Conservation (phyloP, 2,797 vertebrate genomes). For the Silurus aristotelis region DNA sequence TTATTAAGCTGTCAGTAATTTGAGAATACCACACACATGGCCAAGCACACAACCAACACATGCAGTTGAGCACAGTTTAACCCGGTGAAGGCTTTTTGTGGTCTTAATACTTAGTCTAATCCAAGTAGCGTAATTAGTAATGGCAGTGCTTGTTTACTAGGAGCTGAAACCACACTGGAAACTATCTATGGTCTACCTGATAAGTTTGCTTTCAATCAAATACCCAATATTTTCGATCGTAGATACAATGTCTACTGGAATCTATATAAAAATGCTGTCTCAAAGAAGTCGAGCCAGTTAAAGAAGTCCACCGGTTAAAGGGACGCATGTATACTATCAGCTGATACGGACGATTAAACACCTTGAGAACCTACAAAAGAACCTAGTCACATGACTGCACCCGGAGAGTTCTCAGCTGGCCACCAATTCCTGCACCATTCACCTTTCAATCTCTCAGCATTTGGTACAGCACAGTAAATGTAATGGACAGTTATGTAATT, state of each 20-base stretch:
- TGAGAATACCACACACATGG: conserved; percentile 22
- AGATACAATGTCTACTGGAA: not conserved
- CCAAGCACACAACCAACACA: conserved; percentile 24
- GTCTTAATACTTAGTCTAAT: not conserved
- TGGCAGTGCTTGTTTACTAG: conserved; percentile 14
- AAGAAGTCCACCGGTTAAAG: not conserved
- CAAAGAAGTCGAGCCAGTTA: not conserved
- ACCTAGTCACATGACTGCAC: not conserved
- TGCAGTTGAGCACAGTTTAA: not conserved
- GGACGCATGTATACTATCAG: not conserved
- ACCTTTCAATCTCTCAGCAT: conserved; percentile 27
- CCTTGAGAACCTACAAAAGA: not conserved
- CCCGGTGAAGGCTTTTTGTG: not conserved
- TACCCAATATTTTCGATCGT: not conserved
- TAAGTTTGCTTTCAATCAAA: not conserved
- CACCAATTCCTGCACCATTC: not conserved
- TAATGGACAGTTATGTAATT: conserved; percentile 45
- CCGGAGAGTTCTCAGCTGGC: not conserved
- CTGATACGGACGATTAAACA: conserved; percentile 3
- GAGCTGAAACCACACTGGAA: not conserved
- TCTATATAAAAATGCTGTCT: not conserved
- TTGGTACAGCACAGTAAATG: conserved; percentile 5
- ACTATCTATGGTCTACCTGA: not conserved
- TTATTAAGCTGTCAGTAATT: conserved; percentile 25
- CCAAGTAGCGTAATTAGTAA: conserved; percentile 27